Base-by-base conservation (phyloP, 2,113 vertebrate species). In the Ardeotis arabs region DNA sequence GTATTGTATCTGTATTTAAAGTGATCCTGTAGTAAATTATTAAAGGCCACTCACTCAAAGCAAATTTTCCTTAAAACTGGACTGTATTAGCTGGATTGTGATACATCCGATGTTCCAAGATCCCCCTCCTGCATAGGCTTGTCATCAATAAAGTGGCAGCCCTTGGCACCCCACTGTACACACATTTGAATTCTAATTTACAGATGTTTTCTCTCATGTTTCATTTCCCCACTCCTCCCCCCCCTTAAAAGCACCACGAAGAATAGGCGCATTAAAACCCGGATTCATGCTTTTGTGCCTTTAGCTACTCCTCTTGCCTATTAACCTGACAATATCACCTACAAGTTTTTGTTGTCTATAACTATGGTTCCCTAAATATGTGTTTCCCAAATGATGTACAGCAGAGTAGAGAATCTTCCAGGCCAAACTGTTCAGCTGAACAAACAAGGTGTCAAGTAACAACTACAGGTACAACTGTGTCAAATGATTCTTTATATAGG, bases 1-100 rank as follows among this genome's bases (percentile, higher is more conserved):
- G 29, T 63, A 49, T 41, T 81, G 73, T 63, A 60, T 70, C 19
- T n/a, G 31, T 56, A 86, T 95, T 90, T 95, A 49, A 90, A 70
- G 49, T 79, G 45, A 89, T 90, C 33, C 64, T 60, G 52, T 81
- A 90, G 6, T 37, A 88, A 85, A 62, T 64, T 41, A 89, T 84
- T 73, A 62, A 95, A 96, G 86, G 96, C 86, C 94, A 92, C 79
- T 84, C 22, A 63, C 10, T 79, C 28, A 83, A 59, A 69, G 29
- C 28, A 90, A 66, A 45, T 31, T 91, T 89, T 62, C 35, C 49
- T 79, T 72, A 44, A 66, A 84, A 67, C 9, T 89, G 76, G 55
- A 68, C 69, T 76, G n/a, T 16, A 33, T 29, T 79, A 86, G 62
- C 72, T 67, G 37, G 70, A 55, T 49, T 92, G 60, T 45, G 64